Evolutionary conservation across 53 echinoderm and acorn worm species (phyloP), one percentile per base, ranked within the genome.

Genomic region (Luidia sarsii): DNA sequence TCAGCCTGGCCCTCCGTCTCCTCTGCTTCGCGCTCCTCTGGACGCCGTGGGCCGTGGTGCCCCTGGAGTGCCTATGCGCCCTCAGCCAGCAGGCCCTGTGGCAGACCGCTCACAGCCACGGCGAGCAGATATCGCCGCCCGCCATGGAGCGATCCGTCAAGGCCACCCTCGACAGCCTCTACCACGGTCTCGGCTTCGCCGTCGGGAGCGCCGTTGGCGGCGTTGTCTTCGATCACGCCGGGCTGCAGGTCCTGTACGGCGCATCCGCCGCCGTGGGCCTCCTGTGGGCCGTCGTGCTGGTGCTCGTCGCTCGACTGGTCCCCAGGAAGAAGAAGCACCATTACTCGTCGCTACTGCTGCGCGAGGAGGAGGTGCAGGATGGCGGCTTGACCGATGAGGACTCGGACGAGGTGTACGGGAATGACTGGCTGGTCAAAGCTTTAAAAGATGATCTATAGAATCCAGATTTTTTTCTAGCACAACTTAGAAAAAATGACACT

Each of bases 341-440:
- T 68, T 99, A 99, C 65, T 84, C 99, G 11, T 89, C 91, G 36
- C 85, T 99, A 36, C 65, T 99, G 52, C 87, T 68, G 7, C 71
- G 80, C 3, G 79, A 85, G 37, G 80, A 83, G 35, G 83, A 88
- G 24, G 49, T 33, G 14, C 68, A 86, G 19, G 83, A 83, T 9
- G 89, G 75, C 1, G 68, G 50, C 14, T 49, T 51, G 33, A 79
- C 55, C 57, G 81, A 71, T 24, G 65, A 67, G n/a, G 82, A 68
- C 39, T 70, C 71, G 6, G 89, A 89, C 19, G 89, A 89, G 22
- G 85, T 80, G 36, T 67, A 73, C 54, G 82, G 73, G 30, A 83
- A 83, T 65, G 93, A 92, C 27, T 92, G 93, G 93, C 66, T 92
- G 6, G 93, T 89, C 2, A 86, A 92, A 79, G 93, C 93, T n/a